Percentiles rank a stretch among this genome's conserved stretches.
Conservation (phyloP, 1,140 invertebrate genomes). For the Pissodes strobi region DNA sequence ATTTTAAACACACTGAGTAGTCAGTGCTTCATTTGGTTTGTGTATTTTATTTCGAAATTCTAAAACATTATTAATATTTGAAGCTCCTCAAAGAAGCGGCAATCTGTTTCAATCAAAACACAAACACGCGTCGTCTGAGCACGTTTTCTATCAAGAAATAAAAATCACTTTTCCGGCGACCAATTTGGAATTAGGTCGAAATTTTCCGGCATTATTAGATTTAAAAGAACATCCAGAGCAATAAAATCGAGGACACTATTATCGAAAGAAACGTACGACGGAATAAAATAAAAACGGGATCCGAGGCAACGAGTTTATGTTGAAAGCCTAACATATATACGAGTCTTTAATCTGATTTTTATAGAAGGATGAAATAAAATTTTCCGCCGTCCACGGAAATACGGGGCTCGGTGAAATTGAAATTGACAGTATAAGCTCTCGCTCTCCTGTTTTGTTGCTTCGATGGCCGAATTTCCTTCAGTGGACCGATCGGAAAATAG, state of each 20-base stretch:
- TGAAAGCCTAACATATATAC: slow-evolving; percentile 16
- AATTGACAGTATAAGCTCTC: slow-evolving; percentile 5
- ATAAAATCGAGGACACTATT: slow-evolving; percentile 24
- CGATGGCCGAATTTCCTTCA: not conserved
- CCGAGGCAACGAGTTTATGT: slow-evolving; percentile 12
- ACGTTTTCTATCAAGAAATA: no score
- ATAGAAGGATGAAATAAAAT: slow-evolving; percentile 8
- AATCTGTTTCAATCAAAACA: no score
- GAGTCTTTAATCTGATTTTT: slow-evolving; percentile 24
- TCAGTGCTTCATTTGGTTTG: no score
- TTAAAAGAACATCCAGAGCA: slow-evolving; percentile 26
- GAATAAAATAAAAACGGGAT: slow-evolving; percentile 19
- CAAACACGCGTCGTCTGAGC: no score
- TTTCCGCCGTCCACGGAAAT: slow-evolving; percentile 11
- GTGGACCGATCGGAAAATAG: slow-evolving; percentile 2
- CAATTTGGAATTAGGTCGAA: slow-evolving; percentile 21
- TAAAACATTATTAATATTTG: no score
- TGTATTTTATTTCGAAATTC: no score
- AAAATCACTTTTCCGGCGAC: slow-evolving; percentile 17
- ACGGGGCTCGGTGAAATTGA: slow-evolving; percentile 13
- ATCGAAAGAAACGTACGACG: slow-evolving; percentile 4
- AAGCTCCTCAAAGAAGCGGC: no score
- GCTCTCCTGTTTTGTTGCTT: not conserved
- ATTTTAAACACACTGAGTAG: no score
- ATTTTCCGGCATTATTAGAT: slow-evolving; percentile 27